Evolutionary conservation across 2,797 vertebrate genomes (phyloP), one percentile per base, ranked within the genome.

Genomic region (Gila robusta): DNA sequence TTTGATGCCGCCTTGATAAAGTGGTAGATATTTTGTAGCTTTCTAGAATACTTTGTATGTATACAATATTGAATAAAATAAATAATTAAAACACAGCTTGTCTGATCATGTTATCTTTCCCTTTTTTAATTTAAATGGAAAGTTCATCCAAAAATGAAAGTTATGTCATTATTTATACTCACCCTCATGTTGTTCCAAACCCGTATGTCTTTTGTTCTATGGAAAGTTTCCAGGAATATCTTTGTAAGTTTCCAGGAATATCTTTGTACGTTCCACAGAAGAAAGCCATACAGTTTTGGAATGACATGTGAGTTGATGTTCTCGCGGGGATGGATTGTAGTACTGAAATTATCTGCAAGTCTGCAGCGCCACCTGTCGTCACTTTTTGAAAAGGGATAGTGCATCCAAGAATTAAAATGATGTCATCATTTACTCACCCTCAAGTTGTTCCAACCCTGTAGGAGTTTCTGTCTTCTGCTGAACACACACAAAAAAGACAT

Each of bases 21-120:
- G 96, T 98, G 96, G 96, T 99, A 97, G 96, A 98, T 96, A 98
- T 99, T 99, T 99, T 99, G 97, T 99, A 99, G 98, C 98, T 99
- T 99, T 99, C 97, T 99, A 99, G 98, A 49, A 97, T 97, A 97
- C 96, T 99, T 99, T 99, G 96, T 99, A 99, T 99, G 98, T 98
- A 98, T 97, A 97, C 97, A 96, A 97, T 97, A 98, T 98, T 98
- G 96, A 97, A 97, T 97, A 97, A 96, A 99, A 99, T 98, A 99
- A 98, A 98, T 96, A 94, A 94, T 94, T 95, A 93, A 93, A 92
- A 89, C 10, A 49, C 7, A 4, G n/a, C 26, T 19, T 3, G 47
- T 62, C 2, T n/a, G 28, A 5, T 67, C 19, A 47, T 66, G 54
- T 79, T 59, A 39, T 64, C 32, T 82, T 74, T 69, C n/a, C 37